Evolutionary conservation across 2,888 invertebrate species (phyloP), one percentile per base, ranked within the genome.

Genomic region (Bombyx huttoni): DNA sequence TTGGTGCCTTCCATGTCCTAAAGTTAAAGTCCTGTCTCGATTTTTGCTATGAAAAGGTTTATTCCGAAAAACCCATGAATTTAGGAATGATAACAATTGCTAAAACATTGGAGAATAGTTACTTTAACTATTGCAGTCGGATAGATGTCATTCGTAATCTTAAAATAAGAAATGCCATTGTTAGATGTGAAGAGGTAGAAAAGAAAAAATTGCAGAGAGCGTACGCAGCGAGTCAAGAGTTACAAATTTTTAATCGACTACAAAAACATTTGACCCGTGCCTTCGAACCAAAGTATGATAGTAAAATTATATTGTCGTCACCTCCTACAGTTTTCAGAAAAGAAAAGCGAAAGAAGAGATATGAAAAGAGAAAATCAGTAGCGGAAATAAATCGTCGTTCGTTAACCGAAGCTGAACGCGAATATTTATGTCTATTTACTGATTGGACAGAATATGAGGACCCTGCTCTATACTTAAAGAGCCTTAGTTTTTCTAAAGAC

Each of bases 31-130:
- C 91, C 8, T 90, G 90, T 65, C 84, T 93, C 52, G 91, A 92
- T 66, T 92, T 92, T 66, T 89, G 91, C 35, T 93, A 90, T 67
- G 91, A 92, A 70, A 88, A 85, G 49, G 78, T 92, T 47, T 81
- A 90, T 34, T 86, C 79, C 1, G 88, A 91, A 10, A 91, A 90
- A 64, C 91, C 91, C 47, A 86, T 89, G 7, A 90, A 90, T 63
- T 75, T 91, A 55, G 86, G 87, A 49, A 82, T 90, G 52, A 71
- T 81, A 51, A 75, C 86, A 8, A 89, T 92, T 81, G 91, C 92
- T 72, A 89, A 83, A 61, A 81, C 82, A 51, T 83, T 93, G 54
- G 93, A 93, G 72, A 68, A 75, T 1, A 79, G 83, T 65, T 91
- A 91, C 63, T 79, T 88, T 82, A 67, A 74, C 59, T 88, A 78